A percentile compares a stretch with the other conserved stretches of the same genome.
phyloP scores from a whole-genome alignment of 2,113 vertebrate genomes.

The Callospermophilus lateralis region DNA sequence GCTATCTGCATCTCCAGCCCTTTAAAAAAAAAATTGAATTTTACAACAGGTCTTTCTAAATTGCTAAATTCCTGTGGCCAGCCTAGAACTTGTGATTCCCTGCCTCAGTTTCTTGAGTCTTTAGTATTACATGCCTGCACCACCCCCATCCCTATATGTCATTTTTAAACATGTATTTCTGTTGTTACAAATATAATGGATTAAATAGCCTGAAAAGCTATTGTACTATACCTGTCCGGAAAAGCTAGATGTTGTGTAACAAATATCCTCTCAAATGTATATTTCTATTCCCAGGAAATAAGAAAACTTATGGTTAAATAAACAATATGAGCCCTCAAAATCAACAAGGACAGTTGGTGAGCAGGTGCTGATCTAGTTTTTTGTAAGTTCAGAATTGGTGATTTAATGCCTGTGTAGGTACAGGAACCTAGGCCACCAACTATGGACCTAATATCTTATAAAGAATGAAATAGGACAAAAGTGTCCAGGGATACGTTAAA shows the following conservation, averaged over 20 bases:
- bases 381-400: not conserved
- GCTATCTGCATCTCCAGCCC: too few species aligned
- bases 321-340: not conserved
- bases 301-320: not conserved
- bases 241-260: not conserved
- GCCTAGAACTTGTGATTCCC: too few species aligned
- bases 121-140: too few species aligned
- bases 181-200: not conserved
- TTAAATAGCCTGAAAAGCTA: not conserved
- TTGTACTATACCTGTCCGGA: not conserved
- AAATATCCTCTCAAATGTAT: not conserved
- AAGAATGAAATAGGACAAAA: not conserved
- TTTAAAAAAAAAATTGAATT: too few species aligned
- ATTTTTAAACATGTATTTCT: not conserved
- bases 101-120: too few species aligned
- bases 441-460: not conserved
- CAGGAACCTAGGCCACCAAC: not conserved
- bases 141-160: not conserved
- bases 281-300: not conserved
- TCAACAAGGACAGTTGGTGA: not conserved
- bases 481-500: not conserved
- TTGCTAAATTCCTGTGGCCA: too few species aligned
- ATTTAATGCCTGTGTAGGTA: not conserved
- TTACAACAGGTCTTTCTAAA: too few species aligned
- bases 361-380: not conserved